These are phyloP conservation scores for Lophius piscatorius DNA, from an alignment of 2,113 vertebrate species.

Conservation along the genomic window DNA sequence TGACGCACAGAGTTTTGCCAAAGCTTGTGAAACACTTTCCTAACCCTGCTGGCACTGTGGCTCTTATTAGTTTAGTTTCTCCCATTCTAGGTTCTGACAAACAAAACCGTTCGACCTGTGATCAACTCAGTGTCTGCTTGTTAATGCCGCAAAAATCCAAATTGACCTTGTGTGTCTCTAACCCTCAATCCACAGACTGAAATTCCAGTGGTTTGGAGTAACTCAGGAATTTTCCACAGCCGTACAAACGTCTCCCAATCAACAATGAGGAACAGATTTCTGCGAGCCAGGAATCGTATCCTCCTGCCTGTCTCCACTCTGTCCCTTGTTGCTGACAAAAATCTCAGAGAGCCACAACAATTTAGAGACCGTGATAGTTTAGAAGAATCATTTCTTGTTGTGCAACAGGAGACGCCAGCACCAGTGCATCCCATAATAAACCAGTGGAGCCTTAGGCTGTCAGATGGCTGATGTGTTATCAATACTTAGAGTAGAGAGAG, in stretches of 20 bases:
- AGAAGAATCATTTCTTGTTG: slow-evolving; percentile 59
- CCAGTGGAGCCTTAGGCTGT: not conserved
- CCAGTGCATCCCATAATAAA: slow-evolving; percentile 1
- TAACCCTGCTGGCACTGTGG: not conserved
- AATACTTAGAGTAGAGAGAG: not conserved
- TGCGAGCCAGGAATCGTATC: slow-evolving; percentile 67
- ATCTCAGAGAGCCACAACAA: slow-evolving; percentile 47
- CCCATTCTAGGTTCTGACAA: slow-evolving; percentile 48
- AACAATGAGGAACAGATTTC: slow-evolving; percentile 79
- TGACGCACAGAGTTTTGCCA: too few relatives aligned
- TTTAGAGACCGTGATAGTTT: slow-evolving; percentile 32
- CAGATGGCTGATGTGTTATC: slow-evolving; percentile 23
- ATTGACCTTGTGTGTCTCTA: slow-evolving; percentile 75
- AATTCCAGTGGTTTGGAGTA: slow-evolving; percentile 81
- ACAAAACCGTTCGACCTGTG: slow-evolving; percentile 35
- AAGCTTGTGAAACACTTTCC: not conserved
- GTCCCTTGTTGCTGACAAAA: slow-evolving; percentile 67
- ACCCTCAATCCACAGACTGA: slow-evolving; percentile 79
- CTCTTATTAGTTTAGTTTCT: slow-evolving; percentile 42
- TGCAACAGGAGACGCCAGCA: slow-evolving; percentile 28
- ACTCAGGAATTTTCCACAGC: slow-evolving; percentile 79
- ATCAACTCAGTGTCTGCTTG: slow-evolving; percentile 48
- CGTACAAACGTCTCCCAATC: slow-evolving; percentile 76
- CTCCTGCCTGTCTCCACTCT: slow-evolving; percentile 63
- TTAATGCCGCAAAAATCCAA: slow-evolving; percentile 72